Conservation (phyloP, 2,888 invertebrate species). For the Oscheius sp. region DNA sequence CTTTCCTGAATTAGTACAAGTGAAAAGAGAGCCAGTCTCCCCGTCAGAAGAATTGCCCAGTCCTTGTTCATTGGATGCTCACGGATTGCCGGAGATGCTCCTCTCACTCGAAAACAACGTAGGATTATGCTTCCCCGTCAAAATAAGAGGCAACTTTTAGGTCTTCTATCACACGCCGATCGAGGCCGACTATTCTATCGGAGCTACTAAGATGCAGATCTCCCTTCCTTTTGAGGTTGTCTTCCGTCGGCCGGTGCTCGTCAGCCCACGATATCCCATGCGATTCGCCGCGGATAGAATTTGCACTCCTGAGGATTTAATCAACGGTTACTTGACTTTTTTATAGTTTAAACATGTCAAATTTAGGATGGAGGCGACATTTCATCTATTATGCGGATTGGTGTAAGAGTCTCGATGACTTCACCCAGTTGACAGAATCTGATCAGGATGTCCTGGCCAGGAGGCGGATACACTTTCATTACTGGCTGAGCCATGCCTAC, state of each 20-base stretch:
- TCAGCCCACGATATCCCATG: conserved; percentile 57
- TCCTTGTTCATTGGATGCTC: conserved; percentile 34
- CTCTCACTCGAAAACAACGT: conserved; percentile 33
- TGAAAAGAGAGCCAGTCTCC: conserved; percentile 27
- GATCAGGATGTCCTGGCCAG: conserved; percentile 54
- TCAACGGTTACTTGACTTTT: conserved; percentile 41
- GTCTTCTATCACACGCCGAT: conserved; percentile 51
- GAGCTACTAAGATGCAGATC: conserved; percentile 44
- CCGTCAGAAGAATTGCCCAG: conserved; percentile 39
- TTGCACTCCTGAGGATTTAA: conserved; percentile 50
- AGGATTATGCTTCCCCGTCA: not conserved
- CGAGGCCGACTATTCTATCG: conserved; percentile 47
- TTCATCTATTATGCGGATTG: conserved; percentile 50
- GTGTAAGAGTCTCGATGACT: conserved; percentile 55
- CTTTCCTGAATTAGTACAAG: not conserved
- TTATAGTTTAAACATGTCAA: conserved; percentile 1
- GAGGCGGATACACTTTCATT: conserved; percentile 49
- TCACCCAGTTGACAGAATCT: conserved; percentile 38
- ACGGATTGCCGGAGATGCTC: conserved; percentile 35
- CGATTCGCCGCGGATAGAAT: conserved; percentile 42
- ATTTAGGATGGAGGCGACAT: conserved; percentile 54
- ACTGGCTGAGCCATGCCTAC: conserved; percentile 57
- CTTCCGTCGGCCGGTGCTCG: conserved; percentile 53
- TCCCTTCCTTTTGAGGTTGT: conserved; percentile 48
- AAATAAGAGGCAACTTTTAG: conserved; percentile 7